Evolutionary conservation across 1,140 invertebrate genomes (phyloP), one percentile per base, ranked within the genome.

Genomic region (Cheumatopsyche charites): DNA sequence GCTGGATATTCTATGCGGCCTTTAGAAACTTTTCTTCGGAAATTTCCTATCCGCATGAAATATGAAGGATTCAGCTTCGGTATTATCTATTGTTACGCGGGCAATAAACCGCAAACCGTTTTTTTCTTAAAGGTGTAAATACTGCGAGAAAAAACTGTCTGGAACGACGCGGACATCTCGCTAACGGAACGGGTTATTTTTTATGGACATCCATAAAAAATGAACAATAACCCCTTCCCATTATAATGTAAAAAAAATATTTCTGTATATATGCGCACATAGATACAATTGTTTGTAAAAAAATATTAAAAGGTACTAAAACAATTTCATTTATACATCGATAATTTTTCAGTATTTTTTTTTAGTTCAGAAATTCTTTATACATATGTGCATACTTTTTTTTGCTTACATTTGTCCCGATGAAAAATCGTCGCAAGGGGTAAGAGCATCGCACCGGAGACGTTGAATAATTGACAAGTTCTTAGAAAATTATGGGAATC

Each of bases 391-490:
- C 13, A 19, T 13, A 13, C 23, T 42, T 42, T 42, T 63, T 63
- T 42, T 42, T 3, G 29, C 62, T 1, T 1, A 19, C 43, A 49
- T 66, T 66, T 66, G 11, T 47, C 15, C 11, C 63, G 23, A 21
- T 47, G 21, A 66, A 66, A 66, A 47, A 66, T 66, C 43, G 21
- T 42, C 63, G 17, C 36, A 29, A 41, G 42, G 15, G 29, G 13
- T 63, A 42, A 41, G 15, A 63, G 29, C 42, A 47, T 47, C 42
- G 23, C 63, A 17, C 25, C 42, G 41, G 4, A 66, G 63, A 66
- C 63, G 26, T 66, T 66, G 63, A 66, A 66, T 66, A 66, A 66
- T 66, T 66, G 63, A 66, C 63, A 26, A 66, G 36, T 66, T 66
- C 41, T 66, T 47, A 66, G 63, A 66, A 66, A 63, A 66, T 66